Evolutionary conservation across 2,113 vertebrate species (phyloP).

Genomic region (Electrona antarctica): DNA sequence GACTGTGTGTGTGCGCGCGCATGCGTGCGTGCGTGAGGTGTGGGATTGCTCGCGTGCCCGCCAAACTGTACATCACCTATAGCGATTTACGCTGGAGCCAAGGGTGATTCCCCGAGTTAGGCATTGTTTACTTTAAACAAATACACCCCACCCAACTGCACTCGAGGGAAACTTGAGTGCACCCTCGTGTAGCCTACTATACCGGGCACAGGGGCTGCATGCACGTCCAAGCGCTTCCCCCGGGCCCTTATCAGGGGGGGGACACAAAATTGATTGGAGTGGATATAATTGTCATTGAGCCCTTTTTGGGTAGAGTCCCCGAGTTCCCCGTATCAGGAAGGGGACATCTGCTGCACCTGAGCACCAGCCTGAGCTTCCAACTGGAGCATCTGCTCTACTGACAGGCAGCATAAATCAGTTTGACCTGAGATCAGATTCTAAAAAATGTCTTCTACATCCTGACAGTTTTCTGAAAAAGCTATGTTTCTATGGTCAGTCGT

Average conservation of each 20-base stretch:
- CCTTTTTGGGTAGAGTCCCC: constrained; percentile 15
- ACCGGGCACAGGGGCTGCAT: neutral
- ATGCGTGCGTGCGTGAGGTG: neutral
- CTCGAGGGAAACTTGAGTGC: neutral
- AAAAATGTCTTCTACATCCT: no score
- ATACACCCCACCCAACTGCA: neutral
- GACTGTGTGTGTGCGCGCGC: no score
- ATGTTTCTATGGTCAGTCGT: no score
- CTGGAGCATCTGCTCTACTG: constrained; percentile 50
- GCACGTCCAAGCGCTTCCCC: neutral
- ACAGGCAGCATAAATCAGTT: constrained; percentile 65
- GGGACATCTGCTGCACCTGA: constrained; percentile 37
- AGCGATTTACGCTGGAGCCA: neutral
- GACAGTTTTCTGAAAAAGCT: no score
- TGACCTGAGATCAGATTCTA: no score
- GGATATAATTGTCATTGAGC: constrained; percentile 37
- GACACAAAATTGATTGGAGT: constrained; percentile 27
- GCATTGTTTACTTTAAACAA: neutral
- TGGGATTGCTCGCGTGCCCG: constrained; percentile 1
- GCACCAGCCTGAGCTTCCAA: constrained; percentile 27
- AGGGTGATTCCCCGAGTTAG: neutral
- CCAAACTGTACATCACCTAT: no score
- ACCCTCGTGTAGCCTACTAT: constrained; percentile 5
- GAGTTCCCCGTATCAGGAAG: constrained; percentile 30
- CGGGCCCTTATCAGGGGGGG: constrained; percentile 11